Base-by-base conservation (phyloP, 2,113 vertebrate genomes). In the Erythrocercus mccallii region DNA sequence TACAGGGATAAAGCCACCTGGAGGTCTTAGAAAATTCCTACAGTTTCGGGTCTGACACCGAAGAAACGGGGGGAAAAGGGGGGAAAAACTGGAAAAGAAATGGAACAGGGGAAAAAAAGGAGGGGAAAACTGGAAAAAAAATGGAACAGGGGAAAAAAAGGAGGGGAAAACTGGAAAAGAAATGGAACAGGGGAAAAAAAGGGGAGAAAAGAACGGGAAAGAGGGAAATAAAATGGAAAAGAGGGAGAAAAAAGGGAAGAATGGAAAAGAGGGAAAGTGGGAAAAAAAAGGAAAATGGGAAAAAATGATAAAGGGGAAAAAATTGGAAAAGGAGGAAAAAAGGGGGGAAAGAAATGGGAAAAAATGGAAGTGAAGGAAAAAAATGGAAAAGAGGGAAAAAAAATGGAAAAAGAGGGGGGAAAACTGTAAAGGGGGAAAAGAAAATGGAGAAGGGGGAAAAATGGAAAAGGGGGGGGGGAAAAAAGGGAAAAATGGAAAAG, bases 1-100 rank as follows among this genome's bases (percentile, higher is more conserved):
- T 98, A 97, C 97, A 98, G 79, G 92, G 94, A 88, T 89, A 95
- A 97, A 97, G 96, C 94, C 95, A 96, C 97, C 93, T 92, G 96
- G 97, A 94, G 97, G 92, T 95, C 95, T 96, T 56, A 98, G 83
- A 98, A 97, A 98, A 97, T 96, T 95, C 94, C 94, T 92, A 96
- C 88, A 56, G 85, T 81, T 77, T 81, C 10, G 78, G 69, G 87
- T 90, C 68, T 79, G 93, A 77, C 73, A 38, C 80, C 60, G 27
- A 70, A 54, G 87, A 89, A 82, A 8, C 0, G 19, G 47, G 50
- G 16, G 12, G 12, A 54, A 54, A 54, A 54, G 3, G 3, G 6
- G 64, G 33, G 5, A 8, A 10, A n/a, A 28, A 57, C 4, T 15
- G 27, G 60, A 6, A 15, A 6, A 23, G 4, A 18, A 58, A 58